Percentiles rank a stretch among this genome's conserved stretches.
These are phyloP conservation scores for Falcaria lacertinaria DNA, from an alignment of 2,888 invertebrate genomes.

Conservation along the genomic window DNA sequence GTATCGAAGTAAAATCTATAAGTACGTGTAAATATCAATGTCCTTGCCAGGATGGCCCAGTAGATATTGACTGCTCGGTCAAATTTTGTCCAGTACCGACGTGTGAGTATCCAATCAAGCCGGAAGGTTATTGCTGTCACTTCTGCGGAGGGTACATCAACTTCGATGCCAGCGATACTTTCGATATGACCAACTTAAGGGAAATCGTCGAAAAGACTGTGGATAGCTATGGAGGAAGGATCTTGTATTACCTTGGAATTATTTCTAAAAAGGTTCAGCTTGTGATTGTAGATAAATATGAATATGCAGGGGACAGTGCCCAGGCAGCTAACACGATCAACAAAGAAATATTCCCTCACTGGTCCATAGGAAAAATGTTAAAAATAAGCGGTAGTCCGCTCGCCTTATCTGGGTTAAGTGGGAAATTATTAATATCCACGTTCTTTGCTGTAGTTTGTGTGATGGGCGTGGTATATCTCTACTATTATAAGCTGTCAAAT, in stretches of 20 bases:
- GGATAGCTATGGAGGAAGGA: conserved; percentile 31
- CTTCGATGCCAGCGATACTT: conserved; percentile 45
- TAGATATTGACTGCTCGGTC: conserved; percentile 46
- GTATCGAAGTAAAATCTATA: conserved; percentile 22
- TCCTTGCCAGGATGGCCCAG: conserved; percentile 44
- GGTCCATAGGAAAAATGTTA: conserved; percentile 36
- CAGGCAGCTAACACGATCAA: conserved; percentile 45
- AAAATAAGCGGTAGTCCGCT: conserved; percentile 54
- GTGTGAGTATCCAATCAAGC: conserved; percentile 56
- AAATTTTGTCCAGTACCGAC: conserved; percentile 53
- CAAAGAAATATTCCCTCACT: conserved; percentile 35
- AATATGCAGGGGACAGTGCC: conserved; percentile 53
- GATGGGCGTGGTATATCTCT: conserved; percentile 48
- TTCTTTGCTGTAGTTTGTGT: conserved; percentile 49
- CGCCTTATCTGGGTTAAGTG: conserved; percentile 41
- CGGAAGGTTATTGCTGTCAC: conserved; percentile 61
- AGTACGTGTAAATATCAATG: conserved; percentile 47
- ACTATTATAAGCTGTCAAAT: conserved; percentile 50
- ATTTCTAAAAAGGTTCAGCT: conserved; percentile 46
- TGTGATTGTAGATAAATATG: conserved; percentile 54
- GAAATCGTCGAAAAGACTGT: conserved; percentile 40
- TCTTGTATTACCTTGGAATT: conserved; percentile 54
- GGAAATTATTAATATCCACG: conserved; percentile 54
- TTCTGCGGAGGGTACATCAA: conserved; percentile 59
- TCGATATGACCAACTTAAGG: conserved; percentile 44